Percentiles rank a stretch among this genome's conserved stretches.
Evolutionary conservation across 2,888 invertebrate species (phyloP).

Genomic region (Cabera pusaria): DNA sequence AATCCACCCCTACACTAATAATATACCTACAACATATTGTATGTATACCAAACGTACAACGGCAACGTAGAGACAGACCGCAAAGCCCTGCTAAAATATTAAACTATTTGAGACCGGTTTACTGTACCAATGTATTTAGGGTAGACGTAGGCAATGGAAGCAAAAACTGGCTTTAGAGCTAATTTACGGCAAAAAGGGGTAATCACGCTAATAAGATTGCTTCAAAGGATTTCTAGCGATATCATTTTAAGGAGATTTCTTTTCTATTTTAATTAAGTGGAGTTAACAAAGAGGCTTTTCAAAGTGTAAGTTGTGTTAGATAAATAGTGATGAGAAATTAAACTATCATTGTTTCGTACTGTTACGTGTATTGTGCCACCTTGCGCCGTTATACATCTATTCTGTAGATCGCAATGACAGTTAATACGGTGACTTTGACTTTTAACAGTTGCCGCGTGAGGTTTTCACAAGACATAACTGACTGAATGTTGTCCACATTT

Average conservation of each 20-base stretch:
- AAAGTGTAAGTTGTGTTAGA: no score
- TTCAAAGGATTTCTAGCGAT: conserved; percentile 14
- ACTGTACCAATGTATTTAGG: conserved; percentile 13
- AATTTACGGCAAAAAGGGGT: conserved; percentile 17
- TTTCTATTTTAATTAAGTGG: conserved; percentile 6
- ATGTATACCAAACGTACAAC: conserved; percentile 11
- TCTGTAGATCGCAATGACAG: no score
- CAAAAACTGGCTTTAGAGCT: conserved; percentile 13
- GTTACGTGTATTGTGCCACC: no score
- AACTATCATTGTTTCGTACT: no score
- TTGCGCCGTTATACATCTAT: no score
- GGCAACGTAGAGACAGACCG: conserved; percentile 16
- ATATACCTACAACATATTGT: conserved; percentile 2
- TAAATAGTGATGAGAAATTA: no score
- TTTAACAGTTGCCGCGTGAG: no score
- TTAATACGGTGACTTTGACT: no score
- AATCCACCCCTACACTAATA: no score
- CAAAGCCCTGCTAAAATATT: conserved; percentile 24
- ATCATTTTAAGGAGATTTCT: conserved; percentile 4
- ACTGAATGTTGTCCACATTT: no score
- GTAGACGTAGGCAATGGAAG: conserved; percentile 5
- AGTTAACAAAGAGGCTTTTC: conserved; percentile 3
- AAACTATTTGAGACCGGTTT: conserved; percentile 21
- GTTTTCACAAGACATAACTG: no score
- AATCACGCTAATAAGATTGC: conserved; percentile 13